Evolutionary conservation across 2,113 vertebrate genomes (phyloP).

Genomic region (Bubo blakistoni): DNA sequence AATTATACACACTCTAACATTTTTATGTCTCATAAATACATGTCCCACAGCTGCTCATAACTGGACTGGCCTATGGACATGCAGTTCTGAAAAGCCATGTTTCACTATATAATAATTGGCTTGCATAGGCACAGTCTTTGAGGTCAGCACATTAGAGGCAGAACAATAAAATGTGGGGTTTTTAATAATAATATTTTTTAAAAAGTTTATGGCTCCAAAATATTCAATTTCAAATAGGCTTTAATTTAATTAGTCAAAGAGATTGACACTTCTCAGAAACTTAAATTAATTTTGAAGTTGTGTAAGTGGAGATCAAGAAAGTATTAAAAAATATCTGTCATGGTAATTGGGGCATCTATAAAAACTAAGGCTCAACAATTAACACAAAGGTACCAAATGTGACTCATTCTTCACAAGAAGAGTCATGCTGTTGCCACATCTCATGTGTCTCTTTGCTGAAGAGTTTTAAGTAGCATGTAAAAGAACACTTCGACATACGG

Average conservation of each 20-base stretch:
- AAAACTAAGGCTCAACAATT: background rate
- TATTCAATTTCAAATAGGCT: constrained; percentile 32
- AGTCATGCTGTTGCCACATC: background rate
- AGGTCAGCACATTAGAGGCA: background rate
- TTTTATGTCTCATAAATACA: background rate
- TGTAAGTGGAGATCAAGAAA: constrained; percentile 3
- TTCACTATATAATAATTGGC: background rate
- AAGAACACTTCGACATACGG: background rate
- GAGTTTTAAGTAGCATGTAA: background rate
- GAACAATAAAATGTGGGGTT: background rate
- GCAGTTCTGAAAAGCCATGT: background rate
- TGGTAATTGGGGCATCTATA: background rate
- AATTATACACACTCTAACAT: background rate
- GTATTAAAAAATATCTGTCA: background rate
- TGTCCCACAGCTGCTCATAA: background rate
- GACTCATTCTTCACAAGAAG: background rate
- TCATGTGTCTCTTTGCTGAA: background rate
- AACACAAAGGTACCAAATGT: background rate
- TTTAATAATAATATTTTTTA: background rate
- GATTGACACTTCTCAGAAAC: constrained; percentile 7
- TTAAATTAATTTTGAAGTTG: background rate
- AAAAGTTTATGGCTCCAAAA: background rate
- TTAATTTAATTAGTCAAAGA: constrained; percentile 48
- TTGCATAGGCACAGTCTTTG: background rate
- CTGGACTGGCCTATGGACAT: background rate